Evolutionary conservation across 2,113 vertebrate species (phyloP), one percentile per base, ranked within the genome.

Genomic region (Henicopernis longicauda): DNA sequence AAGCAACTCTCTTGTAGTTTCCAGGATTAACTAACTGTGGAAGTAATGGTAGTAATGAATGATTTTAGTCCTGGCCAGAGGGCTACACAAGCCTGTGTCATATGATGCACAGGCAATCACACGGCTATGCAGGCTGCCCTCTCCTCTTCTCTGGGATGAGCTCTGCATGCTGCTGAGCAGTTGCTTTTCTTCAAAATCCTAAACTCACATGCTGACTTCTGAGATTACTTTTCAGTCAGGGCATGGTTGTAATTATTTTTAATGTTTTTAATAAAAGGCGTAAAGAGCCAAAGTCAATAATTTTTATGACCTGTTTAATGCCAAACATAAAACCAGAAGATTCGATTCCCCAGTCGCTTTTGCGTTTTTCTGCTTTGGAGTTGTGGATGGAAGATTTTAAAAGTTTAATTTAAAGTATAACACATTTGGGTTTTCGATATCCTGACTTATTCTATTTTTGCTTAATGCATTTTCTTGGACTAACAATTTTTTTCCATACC

Each of bases 271-370:
- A n/a, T n/a, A n/a, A 91, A 86, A 96, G 29, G 26, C 1, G 0
- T 82, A 54, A 94, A 82, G 89, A 93, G 93, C 86, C 89, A 90
- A 97, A 97, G 92, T 89, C 92, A 92, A 73, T 96, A 95, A 55
- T 91, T 95, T 97, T 96, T 95, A 96, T 79, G 92, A 86, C 71
- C 67, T 94, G 81, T 97, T 96, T 95, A 97, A 88, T 94, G 84
- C 81, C 79, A 91, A 57, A 82, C 70, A 52, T 95, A 92, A 97
- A 92, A 9, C 47, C 58, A 45, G 54, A 91, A 92, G 65, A 54
- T 94, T 82, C 0, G 25, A 73, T 94, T 95, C 69, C n/a, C 29
- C 52, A 26, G 9, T 90, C 50, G 34, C 79, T 89, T 91, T 45
- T 78, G 44, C 15, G 1, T 81, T 95, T 86, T 91, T 73, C 23